Conservation (phyloP, 2,797 vertebrate genomes). For the Cygnus olor region DNA sequence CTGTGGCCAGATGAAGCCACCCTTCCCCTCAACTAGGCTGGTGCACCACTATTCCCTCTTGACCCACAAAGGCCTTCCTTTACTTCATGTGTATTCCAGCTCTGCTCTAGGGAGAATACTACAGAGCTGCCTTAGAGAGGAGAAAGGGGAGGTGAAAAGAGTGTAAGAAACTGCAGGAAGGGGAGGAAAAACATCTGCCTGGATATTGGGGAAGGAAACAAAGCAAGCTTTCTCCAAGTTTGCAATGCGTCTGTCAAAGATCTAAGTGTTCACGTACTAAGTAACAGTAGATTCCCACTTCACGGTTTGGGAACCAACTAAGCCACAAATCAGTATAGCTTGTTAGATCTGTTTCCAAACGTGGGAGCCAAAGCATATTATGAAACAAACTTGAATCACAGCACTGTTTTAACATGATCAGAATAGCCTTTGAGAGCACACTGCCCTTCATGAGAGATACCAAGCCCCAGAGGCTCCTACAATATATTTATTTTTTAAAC, state of each 20-base stretch:
- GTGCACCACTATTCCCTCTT: background rate
- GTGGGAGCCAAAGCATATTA: background rate
- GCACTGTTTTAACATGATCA: constrained; percentile 33
- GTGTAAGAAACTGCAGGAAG: constrained; percentile 29
- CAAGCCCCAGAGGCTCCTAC: background rate
- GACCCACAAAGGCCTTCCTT: background rate
- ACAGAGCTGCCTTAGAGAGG: constrained; percentile 28
- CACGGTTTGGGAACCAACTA: background rate
- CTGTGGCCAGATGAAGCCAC: background rate
- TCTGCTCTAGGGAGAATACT: background rate
- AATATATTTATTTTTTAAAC: background rate
- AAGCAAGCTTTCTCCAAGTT: constrained; percentile 51
- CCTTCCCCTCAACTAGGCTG: background rate
- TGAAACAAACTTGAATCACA: constrained; percentile 32
- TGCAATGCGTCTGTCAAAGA: background rate
- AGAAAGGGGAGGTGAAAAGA: background rate
- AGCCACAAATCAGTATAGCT: background rate
- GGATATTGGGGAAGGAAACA: background rate
- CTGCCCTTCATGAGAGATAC: background rate
- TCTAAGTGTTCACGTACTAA: background rate
- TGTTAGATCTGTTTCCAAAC: constrained; percentile 28
- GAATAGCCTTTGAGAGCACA: constrained; percentile 29
- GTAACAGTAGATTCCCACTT: constrained; percentile 35
- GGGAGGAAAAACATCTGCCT: constrained; percentile 18
- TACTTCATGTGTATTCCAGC: background rate